Evolutionary conservation across 2,113 vertebrate species (phyloP), one percentile per base, ranked within the genome.

Genomic region (Tragelaphus buxtoni): DNA sequence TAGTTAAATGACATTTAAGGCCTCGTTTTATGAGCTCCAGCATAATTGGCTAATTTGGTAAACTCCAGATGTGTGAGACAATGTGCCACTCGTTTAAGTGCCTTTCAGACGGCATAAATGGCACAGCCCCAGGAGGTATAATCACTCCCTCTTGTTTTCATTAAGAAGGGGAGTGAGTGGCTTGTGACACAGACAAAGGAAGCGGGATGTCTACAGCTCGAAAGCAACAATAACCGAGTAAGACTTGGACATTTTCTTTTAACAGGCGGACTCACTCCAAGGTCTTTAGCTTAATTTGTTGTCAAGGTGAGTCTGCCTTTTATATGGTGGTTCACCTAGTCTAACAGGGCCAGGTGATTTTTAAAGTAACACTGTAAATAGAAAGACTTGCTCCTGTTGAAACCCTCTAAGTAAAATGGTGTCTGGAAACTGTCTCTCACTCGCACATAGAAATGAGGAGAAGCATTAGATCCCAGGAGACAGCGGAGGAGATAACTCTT

Each of bases 1-100:
- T 98, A 98, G 97, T 98, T 98, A 98, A 98, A 97, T 98, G 97
- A 98, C 97, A 98, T 98, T 98, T 98, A 98, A 98, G 97, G 98
- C 97, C 97, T 98, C 94, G 76, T 98, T 98, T 98, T 98, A 98
- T 96, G 97, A 98, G 97, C 96, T 96, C 91, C 69, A 97, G 93
- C 87, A 24, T 98, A 98, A 98, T 98, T 98, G 97, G 97, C 98
- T 98, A 98, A 98, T 98, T 97, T 98, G 97, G 97, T 98, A 97
- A 98, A 98, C 97, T 98, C 98, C 98, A 98, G 97, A 98, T 98
- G 97, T 97, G 97, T 98, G 98, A 98, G 98, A 98, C 97, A 98
- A 98, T 98, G 96, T 97, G 97, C 97, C 96, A 98, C 97, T 97
- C 95, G 47, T 96, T 98, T 93, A 82, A 97, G 94, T 90, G 96